Conservation (phyloP, 2,888 invertebrate genomes). For the Polietes domitor region DNA sequence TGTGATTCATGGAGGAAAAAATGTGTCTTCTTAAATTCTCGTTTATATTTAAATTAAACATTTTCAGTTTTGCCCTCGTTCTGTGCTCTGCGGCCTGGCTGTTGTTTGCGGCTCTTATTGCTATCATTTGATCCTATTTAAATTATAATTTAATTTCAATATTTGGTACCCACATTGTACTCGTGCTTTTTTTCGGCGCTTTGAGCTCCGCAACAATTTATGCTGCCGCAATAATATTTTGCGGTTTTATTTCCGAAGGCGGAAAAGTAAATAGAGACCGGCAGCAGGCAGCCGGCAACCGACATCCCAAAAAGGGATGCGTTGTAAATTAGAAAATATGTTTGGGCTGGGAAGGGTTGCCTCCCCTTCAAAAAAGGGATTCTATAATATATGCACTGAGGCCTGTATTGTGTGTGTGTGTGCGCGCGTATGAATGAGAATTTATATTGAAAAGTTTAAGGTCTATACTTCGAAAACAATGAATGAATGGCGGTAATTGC, state of each 20-base stretch:
- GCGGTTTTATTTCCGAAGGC: not conserved
- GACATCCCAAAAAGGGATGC: not conserved
- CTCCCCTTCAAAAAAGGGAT: too few relatives aligned
- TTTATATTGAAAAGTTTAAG: not conserved
- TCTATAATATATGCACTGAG: not conserved
- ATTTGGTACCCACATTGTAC: not conserved
- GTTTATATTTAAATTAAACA: too few relatives aligned
- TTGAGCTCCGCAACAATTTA: not conserved
- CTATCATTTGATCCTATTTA: constrained; percentile 28
- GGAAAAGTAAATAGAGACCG: not conserved
- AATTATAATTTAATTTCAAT: constrained; percentile 40
- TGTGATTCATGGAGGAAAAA: too few relatives aligned
- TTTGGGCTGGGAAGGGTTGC: too few relatives aligned
- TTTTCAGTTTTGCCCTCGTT: too few relatives aligned
- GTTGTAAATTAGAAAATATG: too few relatives aligned
- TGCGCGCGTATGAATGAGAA: too few relatives aligned
- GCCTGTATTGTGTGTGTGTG: too few relatives aligned
- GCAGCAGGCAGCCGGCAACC: not conserved
- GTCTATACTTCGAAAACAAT: not conserved
- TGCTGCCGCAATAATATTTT: constrained; percentile 1
- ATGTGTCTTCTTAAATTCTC: too few relatives aligned
- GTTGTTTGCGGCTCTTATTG: not conserved
- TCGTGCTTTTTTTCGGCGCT: not conserved
- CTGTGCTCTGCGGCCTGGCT: not conserved
- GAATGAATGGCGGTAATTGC: not conserved